phyloP scores from a whole-genome alignment of 1,140 invertebrate species.

The Drosophila ironensis region DNA sequence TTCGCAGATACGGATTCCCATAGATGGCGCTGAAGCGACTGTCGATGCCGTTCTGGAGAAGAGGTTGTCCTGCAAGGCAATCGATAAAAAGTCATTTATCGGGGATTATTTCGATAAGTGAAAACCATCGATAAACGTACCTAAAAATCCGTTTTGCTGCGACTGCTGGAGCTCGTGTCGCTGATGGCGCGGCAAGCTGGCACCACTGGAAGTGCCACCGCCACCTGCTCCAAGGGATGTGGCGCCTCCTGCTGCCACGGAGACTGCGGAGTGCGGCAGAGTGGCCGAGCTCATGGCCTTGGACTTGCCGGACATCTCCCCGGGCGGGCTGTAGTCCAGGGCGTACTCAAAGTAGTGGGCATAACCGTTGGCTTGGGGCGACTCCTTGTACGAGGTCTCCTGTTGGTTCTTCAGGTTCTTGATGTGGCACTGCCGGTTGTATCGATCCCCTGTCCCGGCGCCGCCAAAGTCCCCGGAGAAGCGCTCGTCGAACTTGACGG shows the following conservation, averaged over 20 bases:
- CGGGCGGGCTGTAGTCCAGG: conserved; percentile 91
- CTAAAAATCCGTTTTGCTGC: conserved; percentile 73
- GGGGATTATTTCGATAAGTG: neutral
- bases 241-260: neutral
- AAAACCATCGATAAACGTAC: conserved; percentile 41
- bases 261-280: conserved; percentile 65
- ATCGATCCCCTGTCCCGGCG: no score
- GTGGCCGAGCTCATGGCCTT: conserved; percentile 75
- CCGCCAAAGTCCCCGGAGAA: conserved; percentile 91
- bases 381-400: conserved; percentile 83
- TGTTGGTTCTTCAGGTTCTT: conserved; percentile 82
- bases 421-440: conserved; percentile 62
- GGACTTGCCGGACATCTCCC: conserved; percentile 47
- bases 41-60: conserved; percentile 86
- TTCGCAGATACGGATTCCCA: conserved; percentile 92
- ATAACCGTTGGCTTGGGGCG: conserved; percentile 90
- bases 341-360: conserved; percentile 94
- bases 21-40: conserved; percentile 93
- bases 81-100: neutral
- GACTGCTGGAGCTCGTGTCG: conserved; percentile 61
- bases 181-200: conserved; percentile 73
- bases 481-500: conserved; percentile 88
- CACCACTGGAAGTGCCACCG: conserved; percentile 30
- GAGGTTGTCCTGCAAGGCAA: conserved; percentile 81
- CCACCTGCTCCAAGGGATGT: neutral